phyloP scores from a whole-genome alignment of 2,113 vertebrate species.

The Mustelus asterias region DNA sequence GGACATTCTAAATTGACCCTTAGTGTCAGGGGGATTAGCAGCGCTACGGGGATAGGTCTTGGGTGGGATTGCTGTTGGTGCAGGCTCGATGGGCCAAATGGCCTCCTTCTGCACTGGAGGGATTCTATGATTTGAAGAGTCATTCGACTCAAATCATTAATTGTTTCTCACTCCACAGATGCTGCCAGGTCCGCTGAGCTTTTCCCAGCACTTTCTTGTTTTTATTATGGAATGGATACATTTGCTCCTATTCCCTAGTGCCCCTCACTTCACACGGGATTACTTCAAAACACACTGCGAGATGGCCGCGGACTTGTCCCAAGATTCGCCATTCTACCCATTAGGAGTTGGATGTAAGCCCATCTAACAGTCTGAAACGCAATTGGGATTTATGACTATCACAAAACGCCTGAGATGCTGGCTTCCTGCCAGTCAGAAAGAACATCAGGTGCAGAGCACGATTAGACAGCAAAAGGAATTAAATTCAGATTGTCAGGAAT shows the following conservation, averaged over 20 bases:
- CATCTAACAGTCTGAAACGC: not conserved
- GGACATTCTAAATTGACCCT: too few relatives aligned
- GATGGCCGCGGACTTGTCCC: not conserved
- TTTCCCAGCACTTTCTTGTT: not conserved
- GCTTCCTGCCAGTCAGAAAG: not conserved
- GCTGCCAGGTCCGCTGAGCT: too few relatives aligned
- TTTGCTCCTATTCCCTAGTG: not conserved
- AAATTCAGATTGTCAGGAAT: not conserved
- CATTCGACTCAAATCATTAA: too few relatives aligned
- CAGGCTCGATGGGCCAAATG: too few relatives aligned
- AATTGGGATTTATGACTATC: not conserved
- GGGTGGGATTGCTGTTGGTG: too few relatives aligned
- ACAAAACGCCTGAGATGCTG: not conserved
- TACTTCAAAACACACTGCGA: not conserved
- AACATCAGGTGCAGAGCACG: not conserved
- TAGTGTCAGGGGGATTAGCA: too few relatives aligned
- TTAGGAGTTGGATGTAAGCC: not conserved
- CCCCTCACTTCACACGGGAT: not conserved
- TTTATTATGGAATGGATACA: not conserved
- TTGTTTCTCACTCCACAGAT: too few relatives aligned
- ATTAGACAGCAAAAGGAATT: not conserved
- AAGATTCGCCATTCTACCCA: not conserved
- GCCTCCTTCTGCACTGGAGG: too few relatives aligned
- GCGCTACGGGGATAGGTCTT: too few relatives aligned
- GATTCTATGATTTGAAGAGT: too few relatives aligned